Percentiles rank a stretch among this genome's conserved stretches.
Evolutionary conservation across 2,888 invertebrate genomes (phyloP).

Genomic region (Oeneis ivallda): DNA sequence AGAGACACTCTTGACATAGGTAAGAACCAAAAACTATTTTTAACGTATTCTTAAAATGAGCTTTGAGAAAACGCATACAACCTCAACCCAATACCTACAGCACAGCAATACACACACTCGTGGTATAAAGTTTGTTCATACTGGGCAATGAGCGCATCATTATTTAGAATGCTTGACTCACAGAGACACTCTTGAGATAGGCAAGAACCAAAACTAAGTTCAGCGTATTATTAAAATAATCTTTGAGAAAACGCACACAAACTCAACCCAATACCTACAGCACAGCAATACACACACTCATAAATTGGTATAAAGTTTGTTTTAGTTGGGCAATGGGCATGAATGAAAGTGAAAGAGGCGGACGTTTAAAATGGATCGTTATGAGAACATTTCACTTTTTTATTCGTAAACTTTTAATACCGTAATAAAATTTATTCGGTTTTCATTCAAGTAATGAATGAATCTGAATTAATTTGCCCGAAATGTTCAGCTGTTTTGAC

Average conservation of each 20-base stretch:
- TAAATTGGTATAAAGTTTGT: slow-evolving; percentile 80
- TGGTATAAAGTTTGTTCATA: slow-evolving; percentile 81
- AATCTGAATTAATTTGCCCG: slow-evolving; percentile 11
- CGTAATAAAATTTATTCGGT: slow-evolving; percentile 9
- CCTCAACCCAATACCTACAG: slow-evolving; percentile 52
- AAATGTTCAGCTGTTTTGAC: slow-evolving; percentile 2
- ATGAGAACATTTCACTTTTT: slow-evolving; percentile 59
- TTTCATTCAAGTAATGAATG: slow-evolving; percentile 9
- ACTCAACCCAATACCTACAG: slow-evolving; percentile 52
- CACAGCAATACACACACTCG: slow-evolving; percentile 67
- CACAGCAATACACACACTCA: slow-evolving; percentile 67
- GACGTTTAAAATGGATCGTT: slow-evolving; percentile 55
- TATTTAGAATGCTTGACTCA: too few species aligned
- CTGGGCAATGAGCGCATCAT: slow-evolving; percentile 67
- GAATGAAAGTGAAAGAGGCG: slow-evolving; percentile 76
- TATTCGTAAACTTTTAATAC: slow-evolving; percentile 30
- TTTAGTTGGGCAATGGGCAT: slow-evolving; percentile 78
- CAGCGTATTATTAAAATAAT: slow-evolving; percentile 39
- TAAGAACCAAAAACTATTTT: too few species aligned
- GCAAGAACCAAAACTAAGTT: too few species aligned
- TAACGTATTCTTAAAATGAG: slow-evolving; percentile 39
- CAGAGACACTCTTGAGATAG: too few species aligned
- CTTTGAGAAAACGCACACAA: slow-evolving; percentile 69
- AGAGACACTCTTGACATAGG: too few species aligned
- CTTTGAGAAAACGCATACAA: slow-evolving; percentile 69